Conservation (phyloP, 2,888 invertebrate genomes). For the Ophion ventricosus region DNA sequence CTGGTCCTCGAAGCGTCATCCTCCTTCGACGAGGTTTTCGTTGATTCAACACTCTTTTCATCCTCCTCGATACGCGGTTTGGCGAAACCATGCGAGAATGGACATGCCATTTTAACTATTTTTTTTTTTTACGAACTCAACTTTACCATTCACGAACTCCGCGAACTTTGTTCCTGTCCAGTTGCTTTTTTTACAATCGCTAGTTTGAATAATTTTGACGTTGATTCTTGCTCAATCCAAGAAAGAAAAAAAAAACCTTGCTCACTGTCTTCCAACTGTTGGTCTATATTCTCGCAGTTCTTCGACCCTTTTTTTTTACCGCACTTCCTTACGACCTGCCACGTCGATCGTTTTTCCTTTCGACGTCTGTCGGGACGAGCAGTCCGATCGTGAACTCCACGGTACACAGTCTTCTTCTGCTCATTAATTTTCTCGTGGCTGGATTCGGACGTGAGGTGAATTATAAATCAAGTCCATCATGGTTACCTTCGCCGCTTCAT, state of each 20-base stretch:
- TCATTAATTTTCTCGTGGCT: conserved; percentile 32
- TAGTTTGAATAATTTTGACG: neutral
- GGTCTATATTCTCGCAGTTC: neutral
- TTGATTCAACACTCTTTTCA: conserved; percentile 62
- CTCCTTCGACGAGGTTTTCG: conserved; percentile 48
- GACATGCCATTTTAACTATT: conserved; percentile 79
- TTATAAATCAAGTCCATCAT: conserved; percentile 22
- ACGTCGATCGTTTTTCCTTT: neutral
- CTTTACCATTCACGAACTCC: conserved; percentile 40
- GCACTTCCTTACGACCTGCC: neutral
- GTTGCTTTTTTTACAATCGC: neutral
- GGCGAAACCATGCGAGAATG: conserved; percentile 75
- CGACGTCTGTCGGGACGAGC: neutral
- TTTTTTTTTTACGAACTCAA: conserved; percentile 12
- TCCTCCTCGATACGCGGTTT: conserved; percentile 69
- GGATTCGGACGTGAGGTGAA: conserved; percentile 17
- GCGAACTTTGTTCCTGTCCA: neutral
- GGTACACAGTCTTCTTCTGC: conserved; percentile 10
- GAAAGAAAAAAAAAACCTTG: neutral
- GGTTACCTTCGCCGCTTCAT: neutral
- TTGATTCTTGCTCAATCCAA: neutral
- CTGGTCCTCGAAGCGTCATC: conserved; percentile 52
- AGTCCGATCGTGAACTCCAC: neutral
- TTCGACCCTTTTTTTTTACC: no score
- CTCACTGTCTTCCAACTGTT: neutral